These are phyloP conservation scores for Odontesthes bonariensis DNA, from an alignment of 2,113 vertebrate species.

Conservation along the genomic window DNA sequence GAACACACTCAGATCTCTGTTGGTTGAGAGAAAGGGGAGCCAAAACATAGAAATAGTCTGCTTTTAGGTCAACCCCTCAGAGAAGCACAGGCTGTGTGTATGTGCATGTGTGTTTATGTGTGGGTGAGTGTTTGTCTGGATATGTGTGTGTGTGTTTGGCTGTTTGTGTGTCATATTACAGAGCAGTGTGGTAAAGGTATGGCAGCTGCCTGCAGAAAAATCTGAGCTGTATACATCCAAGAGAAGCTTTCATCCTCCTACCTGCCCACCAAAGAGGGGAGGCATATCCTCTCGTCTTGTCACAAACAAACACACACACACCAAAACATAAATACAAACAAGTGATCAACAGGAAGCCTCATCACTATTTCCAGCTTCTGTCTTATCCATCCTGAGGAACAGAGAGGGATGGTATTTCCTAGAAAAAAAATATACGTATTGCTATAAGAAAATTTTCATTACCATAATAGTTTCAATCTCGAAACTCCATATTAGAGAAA, in stretches of 20 bases:
- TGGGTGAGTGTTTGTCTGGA: constrained; percentile 8
- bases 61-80: constrained; percentile 70
- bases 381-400: constrained; percentile 50
- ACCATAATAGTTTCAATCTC: not conserved
- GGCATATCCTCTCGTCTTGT: not conserved
- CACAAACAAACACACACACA: constrained; percentile 27
- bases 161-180: constrained; percentile 64
- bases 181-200: constrained; percentile 64
- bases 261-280: constrained; percentile 60
- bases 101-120: constrained; percentile 13
- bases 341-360: constrained; percentile 52
- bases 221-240: constrained; percentile 67
- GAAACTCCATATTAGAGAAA: too few species aligned
- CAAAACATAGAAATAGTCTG: constrained; percentile 64
- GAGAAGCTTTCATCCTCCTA: constrained; percentile 76
- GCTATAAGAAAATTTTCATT: constrained; percentile 23
- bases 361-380: constrained; percentile 54
- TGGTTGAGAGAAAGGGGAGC: constrained; percentile 33
- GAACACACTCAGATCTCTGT: constrained; percentile 35
- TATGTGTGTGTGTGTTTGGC: constrained; percentile 27
- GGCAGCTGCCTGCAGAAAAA: constrained; percentile 68
- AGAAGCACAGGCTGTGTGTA: constrained; percentile 55
- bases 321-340: constrained; percentile 26
- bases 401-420: constrained; percentile 22
- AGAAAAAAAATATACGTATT: not conserved